These are phyloP conservation scores for Nemotelus nigrinus DNA, from an alignment of 2,888 invertebrate genomes.

Conservation along the genomic window DNA sequence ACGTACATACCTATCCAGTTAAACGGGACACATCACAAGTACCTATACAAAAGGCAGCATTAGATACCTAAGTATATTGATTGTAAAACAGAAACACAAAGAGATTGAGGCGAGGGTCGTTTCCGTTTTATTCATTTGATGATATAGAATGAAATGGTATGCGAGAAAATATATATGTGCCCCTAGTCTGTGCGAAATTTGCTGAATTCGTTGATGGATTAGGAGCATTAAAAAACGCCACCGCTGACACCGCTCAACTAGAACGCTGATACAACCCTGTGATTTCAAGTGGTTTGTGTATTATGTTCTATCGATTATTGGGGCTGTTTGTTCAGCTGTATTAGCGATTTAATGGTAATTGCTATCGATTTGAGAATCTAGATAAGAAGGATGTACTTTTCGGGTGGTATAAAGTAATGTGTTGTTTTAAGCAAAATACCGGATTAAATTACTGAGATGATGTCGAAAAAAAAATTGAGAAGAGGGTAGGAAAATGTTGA, in stretches of 20 bases:
- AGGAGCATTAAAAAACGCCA: slow-evolving; percentile 18
- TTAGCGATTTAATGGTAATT: slow-evolving; percentile 25
- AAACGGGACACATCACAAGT: too few relatives aligned
- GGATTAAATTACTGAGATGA: too few relatives aligned
- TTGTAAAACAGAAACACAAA: not conserved
- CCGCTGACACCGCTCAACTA: too few relatives aligned
- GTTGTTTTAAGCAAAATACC: too few relatives aligned
- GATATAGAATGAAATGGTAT: too few relatives aligned
- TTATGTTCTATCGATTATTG: slow-evolving; percentile 1
- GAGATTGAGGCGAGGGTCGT: slow-evolving; percentile 21
- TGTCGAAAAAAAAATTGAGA: too few relatives aligned
- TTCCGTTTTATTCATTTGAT: not conserved
- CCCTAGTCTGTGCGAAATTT: not conserved
- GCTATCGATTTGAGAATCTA: not conserved
- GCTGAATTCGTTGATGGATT: slow-evolving; percentile 29
- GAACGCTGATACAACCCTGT: not conserved
- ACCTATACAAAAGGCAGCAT: not conserved
- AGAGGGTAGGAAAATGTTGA: too few relatives aligned
- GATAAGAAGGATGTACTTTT: too few relatives aligned
- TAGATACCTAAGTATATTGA: not conserved
- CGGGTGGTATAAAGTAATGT: too few relatives aligned
- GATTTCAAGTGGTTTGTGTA: slow-evolving; percentile 23
- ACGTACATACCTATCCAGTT: too few relatives aligned
- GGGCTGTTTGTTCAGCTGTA: slow-evolving; percentile 9
- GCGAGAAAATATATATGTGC: not conserved